Conservation (phyloP, 2,888 invertebrate species). For the Drosophila mayaguana region DNA sequence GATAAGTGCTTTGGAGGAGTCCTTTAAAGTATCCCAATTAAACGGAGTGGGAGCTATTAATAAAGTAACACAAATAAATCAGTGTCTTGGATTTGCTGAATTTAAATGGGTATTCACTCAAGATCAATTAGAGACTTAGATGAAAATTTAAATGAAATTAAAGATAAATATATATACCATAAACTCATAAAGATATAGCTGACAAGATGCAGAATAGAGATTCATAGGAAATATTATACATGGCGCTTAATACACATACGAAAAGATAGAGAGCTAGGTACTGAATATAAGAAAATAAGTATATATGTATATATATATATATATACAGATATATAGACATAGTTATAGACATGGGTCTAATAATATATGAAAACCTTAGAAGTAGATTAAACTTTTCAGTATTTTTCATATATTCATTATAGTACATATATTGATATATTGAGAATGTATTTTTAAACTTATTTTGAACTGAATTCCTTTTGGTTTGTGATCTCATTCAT, state of each 20-base stretch:
- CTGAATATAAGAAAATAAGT: neutral
- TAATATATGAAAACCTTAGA: too few species aligned
- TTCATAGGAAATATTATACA: too few species aligned
- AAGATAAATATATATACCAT: neutral
- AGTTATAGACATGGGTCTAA: too few species aligned
- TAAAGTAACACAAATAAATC: slow-evolving; percentile 7
- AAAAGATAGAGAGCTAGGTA: too few species aligned
- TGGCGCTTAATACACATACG: too few species aligned
- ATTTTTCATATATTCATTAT: neutral
- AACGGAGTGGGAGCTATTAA: slow-evolving; percentile 11
- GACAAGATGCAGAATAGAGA: neutral
- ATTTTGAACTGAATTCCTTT: neutral
- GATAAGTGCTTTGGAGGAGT: slow-evolving; percentile 10
- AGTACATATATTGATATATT: too few species aligned
- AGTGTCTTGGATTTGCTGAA: neutral
- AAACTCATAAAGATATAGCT: too few species aligned
- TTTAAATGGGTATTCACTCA: neutral
- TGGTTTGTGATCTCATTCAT: neutral
- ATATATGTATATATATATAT: neutral
- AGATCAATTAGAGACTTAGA: neutral
- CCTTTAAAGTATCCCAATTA: slow-evolving; percentile 13
- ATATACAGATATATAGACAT: too few species aligned
- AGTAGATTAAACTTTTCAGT: neutral
- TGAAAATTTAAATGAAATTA: neutral
- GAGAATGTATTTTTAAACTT: neutral